Evolutionary conservation across 1,140 invertebrate genomes (phyloP).

Genomic region (Heliothis virescens): DNA sequence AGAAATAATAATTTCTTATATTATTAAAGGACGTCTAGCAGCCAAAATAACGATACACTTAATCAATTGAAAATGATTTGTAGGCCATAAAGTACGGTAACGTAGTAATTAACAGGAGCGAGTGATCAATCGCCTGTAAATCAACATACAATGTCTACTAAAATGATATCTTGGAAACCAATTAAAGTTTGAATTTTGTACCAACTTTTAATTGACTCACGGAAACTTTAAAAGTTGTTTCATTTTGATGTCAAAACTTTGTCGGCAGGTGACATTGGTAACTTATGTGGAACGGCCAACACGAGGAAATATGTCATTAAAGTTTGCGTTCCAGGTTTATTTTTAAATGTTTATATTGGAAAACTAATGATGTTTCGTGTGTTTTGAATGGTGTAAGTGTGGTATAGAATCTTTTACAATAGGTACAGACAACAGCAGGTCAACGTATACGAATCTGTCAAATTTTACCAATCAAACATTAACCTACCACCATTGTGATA

Average conservation of each 20-base stretch:
- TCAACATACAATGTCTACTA: not conserved
- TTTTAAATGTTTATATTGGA: not conserved
- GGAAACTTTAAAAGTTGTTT: constrained; percentile 21
- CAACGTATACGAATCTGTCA: no score
- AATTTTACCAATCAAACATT: no score
- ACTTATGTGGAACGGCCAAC: not conserved
- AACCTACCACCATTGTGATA: no score
- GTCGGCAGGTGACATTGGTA: constrained; percentile 18
- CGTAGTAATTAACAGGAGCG: constrained; percentile 7
- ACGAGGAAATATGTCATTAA: not conserved
- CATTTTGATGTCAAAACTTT: constrained; percentile 25
- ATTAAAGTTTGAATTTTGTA: constrained; percentile 23
- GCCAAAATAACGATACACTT: not conserved
- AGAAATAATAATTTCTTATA: no score
- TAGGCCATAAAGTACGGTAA: constrained; percentile 18
- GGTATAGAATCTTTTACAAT: no score
- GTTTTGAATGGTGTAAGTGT: not conserved
- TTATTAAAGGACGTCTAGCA: not conserved
- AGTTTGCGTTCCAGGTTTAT: not conserved
- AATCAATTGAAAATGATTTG: constrained; percentile 33
- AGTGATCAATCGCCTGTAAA: constrained; percentile 4
- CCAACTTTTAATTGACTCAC: constrained; percentile 29
- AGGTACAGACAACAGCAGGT: no score
- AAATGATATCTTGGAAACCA: constrained; percentile 23
- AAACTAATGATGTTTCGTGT: constrained; percentile 2